phyloP scores from a whole-genome alignment of 2,113 vertebrate genomes.

The Aythya baeri region DNA sequence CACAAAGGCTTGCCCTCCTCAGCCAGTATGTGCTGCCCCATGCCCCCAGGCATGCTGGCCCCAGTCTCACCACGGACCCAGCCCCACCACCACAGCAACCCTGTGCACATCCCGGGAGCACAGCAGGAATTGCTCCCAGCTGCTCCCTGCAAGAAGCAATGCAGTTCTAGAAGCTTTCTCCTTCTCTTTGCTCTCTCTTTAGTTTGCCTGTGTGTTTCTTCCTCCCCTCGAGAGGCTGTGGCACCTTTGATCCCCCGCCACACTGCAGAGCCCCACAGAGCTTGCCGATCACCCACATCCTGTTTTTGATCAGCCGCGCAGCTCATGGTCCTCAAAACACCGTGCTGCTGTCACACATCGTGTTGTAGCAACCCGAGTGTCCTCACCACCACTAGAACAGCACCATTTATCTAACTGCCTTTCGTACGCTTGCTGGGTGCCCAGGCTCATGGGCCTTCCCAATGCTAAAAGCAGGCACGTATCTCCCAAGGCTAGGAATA shows the following conservation, averaged over 20 bases:
- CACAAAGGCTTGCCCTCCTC: background rate
- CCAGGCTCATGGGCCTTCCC: background rate
- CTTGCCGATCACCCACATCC: constrained; percentile 68
- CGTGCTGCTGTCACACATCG: background rate
- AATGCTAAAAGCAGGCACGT: rapidly evolving
- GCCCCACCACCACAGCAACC: too few species aligned
- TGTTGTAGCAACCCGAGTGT: background rate
- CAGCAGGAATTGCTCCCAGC: rapidly evolving
- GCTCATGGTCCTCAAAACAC: background rate
- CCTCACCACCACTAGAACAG: rapidly evolving
- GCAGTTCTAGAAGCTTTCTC: background rate
- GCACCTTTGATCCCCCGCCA: background rate
- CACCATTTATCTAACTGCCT: rapidly evolving
- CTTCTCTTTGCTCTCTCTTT: background rate
- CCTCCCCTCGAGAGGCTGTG: background rate
- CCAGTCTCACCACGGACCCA: too few species aligned
- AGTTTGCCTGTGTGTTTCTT: background rate
- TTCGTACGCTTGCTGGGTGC: background rate
- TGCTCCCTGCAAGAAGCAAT: background rate
- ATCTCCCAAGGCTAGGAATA: background rate
- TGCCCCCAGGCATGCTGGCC: too few species aligned
- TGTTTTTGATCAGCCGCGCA: constrained; percentile 54
- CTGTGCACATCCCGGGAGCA: too few species aligned
- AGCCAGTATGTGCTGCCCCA: background rate
- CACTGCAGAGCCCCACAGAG: background rate